Evolutionary conservation across 2,797 vertebrate genomes (phyloP), one percentile per base, ranked within the genome.

Genomic region (Muscicapa striata): DNA sequence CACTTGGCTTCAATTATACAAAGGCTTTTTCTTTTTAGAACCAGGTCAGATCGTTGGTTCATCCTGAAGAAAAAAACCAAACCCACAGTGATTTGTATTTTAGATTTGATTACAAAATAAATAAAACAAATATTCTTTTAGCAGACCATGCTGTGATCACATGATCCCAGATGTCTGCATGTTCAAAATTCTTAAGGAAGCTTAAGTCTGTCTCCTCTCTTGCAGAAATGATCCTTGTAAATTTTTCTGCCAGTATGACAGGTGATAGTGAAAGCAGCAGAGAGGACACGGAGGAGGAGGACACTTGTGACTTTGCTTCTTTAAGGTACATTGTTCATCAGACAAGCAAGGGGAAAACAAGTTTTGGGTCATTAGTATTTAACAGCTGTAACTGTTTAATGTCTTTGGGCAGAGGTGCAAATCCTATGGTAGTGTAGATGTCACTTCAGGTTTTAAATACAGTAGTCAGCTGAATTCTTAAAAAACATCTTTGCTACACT

Each of bases 401-500:
- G 85, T 96, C 95, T 93, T 96, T 91, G 90, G 78, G 90, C 46
- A 92, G 92, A 87, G 85, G 90, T 92, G 93, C 81, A 95, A 92
- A 91, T 92, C 85, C 85, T 87, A 57, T 52, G 78, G 83, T 91
- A 70, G 27, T 80, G 95, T 24, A 91, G 80, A 68, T 91, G 77
- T 81, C 89, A 74, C 83, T 90, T 90, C 81, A 68, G 59, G 72
- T 92, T 76, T 93, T 75, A 68, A 88, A 70, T 79, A 86, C 67
- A 95, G 86, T 89, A 93, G 94, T 93, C 88, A 96, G 67, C n/a
- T 70, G 87, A 96, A 80, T 77, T 80, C 78, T 89, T 94, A 74
- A 82, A 94, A 96, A 95, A 91, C 74, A 94, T 81, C 93, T 95
- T 95, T 95, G 96, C 96, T 97, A 96, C 96, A 96, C 83, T 88